Conservation (phyloP, 2,888 invertebrate genomes). For the Maniola hyperantus region DNA sequence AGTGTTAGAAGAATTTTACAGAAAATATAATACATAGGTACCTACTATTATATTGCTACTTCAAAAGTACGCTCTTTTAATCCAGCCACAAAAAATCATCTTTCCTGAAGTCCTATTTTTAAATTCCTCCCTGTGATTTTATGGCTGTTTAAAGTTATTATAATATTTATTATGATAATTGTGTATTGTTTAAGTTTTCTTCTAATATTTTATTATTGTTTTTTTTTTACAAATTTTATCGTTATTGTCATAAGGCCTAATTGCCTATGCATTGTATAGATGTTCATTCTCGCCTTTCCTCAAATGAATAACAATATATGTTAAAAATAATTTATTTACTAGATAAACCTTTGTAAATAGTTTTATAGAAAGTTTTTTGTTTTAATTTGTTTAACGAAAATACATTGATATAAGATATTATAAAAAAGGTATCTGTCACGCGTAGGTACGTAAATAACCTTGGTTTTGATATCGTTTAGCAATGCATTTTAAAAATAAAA, state of each 20-base stretch:
- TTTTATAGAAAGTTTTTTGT: not conserved
- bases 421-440: not conserved
- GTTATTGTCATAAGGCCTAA: slow-evolving; percentile 19
- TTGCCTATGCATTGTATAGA: not conserved
- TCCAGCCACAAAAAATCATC: not conserved
- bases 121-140: slow-evolving; percentile 58
- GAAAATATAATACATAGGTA: not conserved
- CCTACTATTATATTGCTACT: not conserved
- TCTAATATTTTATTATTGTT: slow-evolving; percentile 21
- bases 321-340: slow-evolving; percentile 9
- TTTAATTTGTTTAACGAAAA: not conserved
- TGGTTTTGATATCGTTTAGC: not conserved
- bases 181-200: slow-evolving; percentile 27
- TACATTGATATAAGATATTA: not conserved
- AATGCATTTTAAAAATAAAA: not conserved
- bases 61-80: not conserved
- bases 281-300: not conserved
- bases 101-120: slow-evolving; percentile 6
- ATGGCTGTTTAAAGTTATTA: slow-evolving; percentile 57
- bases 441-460: not conserved
- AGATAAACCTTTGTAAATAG: not conserved
- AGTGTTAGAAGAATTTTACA: not conserved
- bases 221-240: slow-evolving; percentile 28
- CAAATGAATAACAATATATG: not conserved
- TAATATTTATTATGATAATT: slow-evolving; percentile 25